Percentiles rank a stretch among this genome's conserved stretches.
These are phyloP conservation scores for Diarsia brunnea DNA, from an alignment of 2,888 invertebrate genomes.

Conservation along the genomic window DNA sequence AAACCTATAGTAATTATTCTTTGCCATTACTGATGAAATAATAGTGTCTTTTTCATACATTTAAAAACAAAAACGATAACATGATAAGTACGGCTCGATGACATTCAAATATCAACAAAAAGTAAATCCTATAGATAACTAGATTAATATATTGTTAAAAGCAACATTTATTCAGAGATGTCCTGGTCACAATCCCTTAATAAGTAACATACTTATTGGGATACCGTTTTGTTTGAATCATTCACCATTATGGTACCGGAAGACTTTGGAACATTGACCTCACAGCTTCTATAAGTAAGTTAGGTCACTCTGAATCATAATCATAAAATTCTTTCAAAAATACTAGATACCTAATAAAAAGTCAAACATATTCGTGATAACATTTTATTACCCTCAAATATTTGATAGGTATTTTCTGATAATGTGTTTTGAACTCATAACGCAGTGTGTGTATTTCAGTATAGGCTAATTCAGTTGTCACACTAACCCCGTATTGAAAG, in stretches of 20 bases:
- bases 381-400: slow-evolving; percentile 47
- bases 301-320: slow-evolving; percentile 27
- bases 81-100: slow-evolving; percentile 4
- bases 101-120: slow-evolving; percentile 36
- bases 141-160: not conserved
- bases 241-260: slow-evolving; percentile 36
- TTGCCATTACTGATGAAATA: not conserved
- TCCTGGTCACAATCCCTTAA: slow-evolving; percentile 7
- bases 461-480: slow-evolving; percentile 46
- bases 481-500: slow-evolving; percentile 52
- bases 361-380: slow-evolving; percentile 37
- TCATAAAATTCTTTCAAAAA: slow-evolving; percentile 14
- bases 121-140: slow-evolving; percentile 10
- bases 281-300: slow-evolving; percentile 17
- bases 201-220: not conserved
- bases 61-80: not conserved
- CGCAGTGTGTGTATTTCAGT: slow-evolving; percentile 16
- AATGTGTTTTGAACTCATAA: slow-evolving; percentile 20
- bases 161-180: not conserved
- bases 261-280: slow-evolving; percentile 29
- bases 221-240: slow-evolving; percentile 35
- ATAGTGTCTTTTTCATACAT: not conserved
- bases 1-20: not conserved
- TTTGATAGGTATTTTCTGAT: slow-evolving; percentile 44
- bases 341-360: slow-evolving; percentile 43